Conservation (phyloP, 2,888 invertebrate species). For the Anodontia alba region DNA sequence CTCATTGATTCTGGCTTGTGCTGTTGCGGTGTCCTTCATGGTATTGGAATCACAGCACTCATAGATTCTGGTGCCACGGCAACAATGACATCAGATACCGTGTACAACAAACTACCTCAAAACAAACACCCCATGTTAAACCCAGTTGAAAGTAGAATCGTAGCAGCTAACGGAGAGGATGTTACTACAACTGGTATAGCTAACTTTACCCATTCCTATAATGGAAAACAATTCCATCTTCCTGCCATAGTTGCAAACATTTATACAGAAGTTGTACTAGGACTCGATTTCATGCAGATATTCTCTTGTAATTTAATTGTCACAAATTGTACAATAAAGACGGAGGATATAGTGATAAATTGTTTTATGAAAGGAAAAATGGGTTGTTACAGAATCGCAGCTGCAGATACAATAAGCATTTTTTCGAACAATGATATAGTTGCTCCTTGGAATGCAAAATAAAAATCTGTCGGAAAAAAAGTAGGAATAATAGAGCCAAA, state of each 20-base stretch:
- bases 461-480: neutral
- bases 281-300: neutral
- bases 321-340: neutral
- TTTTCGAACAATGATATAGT: neutral
- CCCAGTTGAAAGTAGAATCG: neutral
- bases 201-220: neutral
- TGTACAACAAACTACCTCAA: neutral
- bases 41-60: slow-evolving; percentile 1
- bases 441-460: neutral
- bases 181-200: neutral
- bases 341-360: neutral
- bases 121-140: neutral
- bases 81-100: neutral
- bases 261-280: neutral
- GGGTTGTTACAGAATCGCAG: slow-evolving; percentile 4
- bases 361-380: too few species aligned
- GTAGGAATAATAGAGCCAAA: neutral
- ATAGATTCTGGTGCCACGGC: neutral
- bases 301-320: neutral
- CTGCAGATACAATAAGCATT: slow-evolving; percentile 1
- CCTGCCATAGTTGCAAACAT: neutral
- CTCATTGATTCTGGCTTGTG: neutral
- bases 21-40: neutral
- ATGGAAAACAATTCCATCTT: neutral
- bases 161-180: slow-evolving; percentile 4